phyloP scores from a whole-genome alignment of 2,888 invertebrate genomes.

The Cryptocephalus moraei region DNA sequence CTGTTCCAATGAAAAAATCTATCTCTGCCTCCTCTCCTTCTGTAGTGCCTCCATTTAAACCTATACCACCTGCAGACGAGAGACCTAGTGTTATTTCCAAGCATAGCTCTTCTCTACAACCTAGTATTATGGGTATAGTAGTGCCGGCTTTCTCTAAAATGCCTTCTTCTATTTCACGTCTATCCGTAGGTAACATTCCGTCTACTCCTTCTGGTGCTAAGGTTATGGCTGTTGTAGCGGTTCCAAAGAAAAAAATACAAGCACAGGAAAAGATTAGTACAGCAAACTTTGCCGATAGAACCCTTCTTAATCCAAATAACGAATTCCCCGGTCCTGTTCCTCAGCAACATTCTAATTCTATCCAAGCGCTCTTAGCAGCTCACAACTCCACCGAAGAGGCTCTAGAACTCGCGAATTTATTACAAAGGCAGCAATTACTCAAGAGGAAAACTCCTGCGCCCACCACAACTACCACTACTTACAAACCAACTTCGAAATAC shows the following conservation, averaged over 20 bases:
- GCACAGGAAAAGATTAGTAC: slow-evolving; percentile 26
- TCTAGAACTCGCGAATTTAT: slow-evolving; percentile 62
- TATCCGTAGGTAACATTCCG: slow-evolving; percentile 34
- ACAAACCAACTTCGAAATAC: slow-evolving; percentile 35
- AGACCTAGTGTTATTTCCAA: slow-evolving; percentile 30
- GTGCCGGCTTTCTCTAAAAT: slow-evolving; percentile 46
- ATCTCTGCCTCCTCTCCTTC: slow-evolving; percentile 2
- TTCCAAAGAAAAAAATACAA: slow-evolving; percentile 23
- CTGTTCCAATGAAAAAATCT: slow-evolving; percentile 25
- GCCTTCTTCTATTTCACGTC: slow-evolving; percentile 47
- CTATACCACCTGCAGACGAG: slow-evolving; percentile 56
- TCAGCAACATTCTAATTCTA: slow-evolving; percentile 22
- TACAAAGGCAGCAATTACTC: slow-evolving; percentile 57
- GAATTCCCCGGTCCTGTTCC: slow-evolving; percentile 18
- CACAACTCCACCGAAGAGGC: slow-evolving; percentile 72
- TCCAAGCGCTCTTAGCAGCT: slow-evolving; percentile 41
- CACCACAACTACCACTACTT: slow-evolving; percentile 36
- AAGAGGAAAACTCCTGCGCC: slow-evolving; percentile 30
- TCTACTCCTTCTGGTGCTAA: slow-evolving; percentile 14
- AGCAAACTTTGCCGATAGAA: slow-evolving; percentile 27
- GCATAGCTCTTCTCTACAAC: slow-evolving; percentile 25
- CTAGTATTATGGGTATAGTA: slow-evolving; percentile 37
- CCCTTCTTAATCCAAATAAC: slow-evolving; percentile 24
- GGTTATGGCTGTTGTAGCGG: slow-evolving; percentile 26
- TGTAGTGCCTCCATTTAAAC: slow-evolving; percentile 65